Conservation (phyloP, 2,113 vertebrate species). For the Cyanoderma ruficeps region DNA sequence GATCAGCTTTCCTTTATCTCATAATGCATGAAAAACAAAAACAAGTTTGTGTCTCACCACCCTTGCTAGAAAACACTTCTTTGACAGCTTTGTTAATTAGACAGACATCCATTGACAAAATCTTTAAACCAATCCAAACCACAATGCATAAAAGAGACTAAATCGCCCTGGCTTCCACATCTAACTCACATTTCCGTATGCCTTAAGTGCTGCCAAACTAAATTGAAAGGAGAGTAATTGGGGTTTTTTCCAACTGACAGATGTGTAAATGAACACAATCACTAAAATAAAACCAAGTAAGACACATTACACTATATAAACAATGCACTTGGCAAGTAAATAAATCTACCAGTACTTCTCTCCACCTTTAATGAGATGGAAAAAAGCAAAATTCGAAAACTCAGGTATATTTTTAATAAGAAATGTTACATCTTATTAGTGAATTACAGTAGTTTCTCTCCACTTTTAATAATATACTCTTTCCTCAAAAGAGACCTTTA, state of each 20-base stretch:
- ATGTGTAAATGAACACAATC: background rate
- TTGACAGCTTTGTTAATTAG: background rate
- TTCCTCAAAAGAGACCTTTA: background rate
- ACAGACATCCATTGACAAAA: background rate
- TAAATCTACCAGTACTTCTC: background rate
- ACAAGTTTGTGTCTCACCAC: background rate
- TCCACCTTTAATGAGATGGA: background rate
- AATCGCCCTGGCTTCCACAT: background rate
- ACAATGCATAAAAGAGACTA: background rate
- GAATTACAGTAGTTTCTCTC: background rate
- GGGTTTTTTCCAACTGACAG: background rate
- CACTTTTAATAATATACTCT: background rate
- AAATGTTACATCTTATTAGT: background rate
- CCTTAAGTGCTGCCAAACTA: background rate
- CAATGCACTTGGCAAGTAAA: background rate
- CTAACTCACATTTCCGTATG: background rate
- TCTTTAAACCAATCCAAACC: background rate
- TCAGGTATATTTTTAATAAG: background rate
- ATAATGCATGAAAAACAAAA: background rate
- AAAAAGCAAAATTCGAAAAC: background rate
- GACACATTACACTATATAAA: background rate
- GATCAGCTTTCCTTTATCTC: background rate
- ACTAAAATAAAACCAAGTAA: background rate
- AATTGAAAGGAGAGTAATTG: background rate
- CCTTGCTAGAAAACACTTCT: background rate